Percentiles rank a stretch among this genome's conserved stretches.
phyloP scores from a whole-genome alignment of 2,113 vertebrate genomes.

The Spilogale gracilis region DNA sequence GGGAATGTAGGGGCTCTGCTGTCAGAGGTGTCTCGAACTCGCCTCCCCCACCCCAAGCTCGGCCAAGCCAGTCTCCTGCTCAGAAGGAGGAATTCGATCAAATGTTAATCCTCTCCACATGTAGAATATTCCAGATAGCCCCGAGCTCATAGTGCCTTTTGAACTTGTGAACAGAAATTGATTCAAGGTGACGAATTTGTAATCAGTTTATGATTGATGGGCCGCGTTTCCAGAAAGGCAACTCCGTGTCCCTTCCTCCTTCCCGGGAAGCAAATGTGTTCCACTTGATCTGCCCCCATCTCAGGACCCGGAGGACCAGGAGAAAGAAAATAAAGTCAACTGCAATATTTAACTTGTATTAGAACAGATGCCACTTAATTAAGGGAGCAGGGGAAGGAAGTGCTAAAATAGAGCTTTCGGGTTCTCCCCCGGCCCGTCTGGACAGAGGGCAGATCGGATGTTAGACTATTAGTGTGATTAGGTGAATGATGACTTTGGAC shows the following conservation, averaged over 20 bases:
- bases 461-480: slow-evolving; percentile 91
- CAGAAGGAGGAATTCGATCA: slow-evolving; percentile 84
- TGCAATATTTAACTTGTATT: slow-evolving; percentile 85
- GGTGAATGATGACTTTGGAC: slow-evolving; percentile 87
- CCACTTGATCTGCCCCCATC: slow-evolving; percentile 83
- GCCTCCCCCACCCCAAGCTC: slow-evolving; percentile 50
- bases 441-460: slow-evolving; percentile 89
- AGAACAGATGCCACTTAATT: slow-evolving; percentile 85
- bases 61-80: slow-evolving; percentile 64
- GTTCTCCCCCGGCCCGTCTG: slow-evolving; percentile 58
- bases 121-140: slow-evolving; percentile 93
- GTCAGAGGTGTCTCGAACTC: slow-evolving; percentile 71
- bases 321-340: slow-evolving; percentile 85
- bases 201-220: slow-evolving; percentile 96
- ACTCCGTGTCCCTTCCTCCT: slow-evolving; percentile 88
- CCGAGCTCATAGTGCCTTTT: slow-evolving; percentile 93
- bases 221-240: slow-evolving; percentile 88
- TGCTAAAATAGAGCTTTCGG: slow-evolving; percentile 58
- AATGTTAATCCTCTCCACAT: slow-evolving; percentile 93
- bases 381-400: slow-evolving; percentile 80
- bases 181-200: slow-evolving; percentile 99
- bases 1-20: background rate
- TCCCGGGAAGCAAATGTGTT: slow-evolving; percentile 83
- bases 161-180: slow-evolving; percentile 97
- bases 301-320: slow-evolving; percentile 71